These are phyloP conservation scores for Cydia splendana DNA, from an alignment of 1,140 invertebrate species.

Conservation along the genomic window DNA sequence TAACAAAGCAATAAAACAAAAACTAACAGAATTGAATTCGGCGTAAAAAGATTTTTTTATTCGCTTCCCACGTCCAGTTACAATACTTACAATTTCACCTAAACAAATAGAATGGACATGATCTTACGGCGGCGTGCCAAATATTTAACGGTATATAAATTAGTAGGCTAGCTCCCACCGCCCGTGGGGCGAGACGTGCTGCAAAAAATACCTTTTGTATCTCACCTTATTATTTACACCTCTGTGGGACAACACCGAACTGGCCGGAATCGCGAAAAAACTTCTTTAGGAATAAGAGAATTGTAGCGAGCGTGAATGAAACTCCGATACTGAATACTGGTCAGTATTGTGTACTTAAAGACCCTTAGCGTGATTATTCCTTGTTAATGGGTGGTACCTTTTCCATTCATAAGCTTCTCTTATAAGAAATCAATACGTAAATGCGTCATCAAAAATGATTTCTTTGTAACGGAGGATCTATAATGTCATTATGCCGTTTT, in stretches of 20 bases:
- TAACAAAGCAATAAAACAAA: conserved; percentile 54
- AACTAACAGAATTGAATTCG: conserved; percentile 57
- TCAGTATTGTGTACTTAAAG: conserved; percentile 21
- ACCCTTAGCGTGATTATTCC: conserved; percentile 13
- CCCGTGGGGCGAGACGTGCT: conserved; percentile 46
- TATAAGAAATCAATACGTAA: conserved; percentile 23
- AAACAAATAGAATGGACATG: conserved; percentile 62
- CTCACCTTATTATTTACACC: conserved; percentile 60
- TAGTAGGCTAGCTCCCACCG: conserved; percentile 39
- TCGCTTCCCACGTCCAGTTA: conserved; percentile 58
- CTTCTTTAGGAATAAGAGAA: conserved; percentile 37
- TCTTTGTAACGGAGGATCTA: conserved; percentile 35
- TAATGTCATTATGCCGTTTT: conserved; percentile 51
- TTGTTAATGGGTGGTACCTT: conserved; percentile 28
- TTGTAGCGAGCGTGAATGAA: conserved; percentile 27
- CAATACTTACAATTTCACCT: conserved; percentile 66
- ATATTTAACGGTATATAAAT: conserved; percentile 62
- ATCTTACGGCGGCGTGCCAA: conserved; percentile 48
- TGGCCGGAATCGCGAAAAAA: conserved; percentile 42
- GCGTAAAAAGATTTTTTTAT: conserved; percentile 38
- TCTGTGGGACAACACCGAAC: conserved; percentile 35
- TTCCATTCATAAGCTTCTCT: conserved; percentile 12
- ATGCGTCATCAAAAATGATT: conserved; percentile 16
- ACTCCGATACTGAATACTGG: neutral
- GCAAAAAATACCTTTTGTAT: conserved; percentile 49